Percentiles rank a stretch among this genome's conserved stretches.
phyloP scores from a whole-genome alignment of 2,113 vertebrate genomes.

The Hippolais icterina region DNA sequence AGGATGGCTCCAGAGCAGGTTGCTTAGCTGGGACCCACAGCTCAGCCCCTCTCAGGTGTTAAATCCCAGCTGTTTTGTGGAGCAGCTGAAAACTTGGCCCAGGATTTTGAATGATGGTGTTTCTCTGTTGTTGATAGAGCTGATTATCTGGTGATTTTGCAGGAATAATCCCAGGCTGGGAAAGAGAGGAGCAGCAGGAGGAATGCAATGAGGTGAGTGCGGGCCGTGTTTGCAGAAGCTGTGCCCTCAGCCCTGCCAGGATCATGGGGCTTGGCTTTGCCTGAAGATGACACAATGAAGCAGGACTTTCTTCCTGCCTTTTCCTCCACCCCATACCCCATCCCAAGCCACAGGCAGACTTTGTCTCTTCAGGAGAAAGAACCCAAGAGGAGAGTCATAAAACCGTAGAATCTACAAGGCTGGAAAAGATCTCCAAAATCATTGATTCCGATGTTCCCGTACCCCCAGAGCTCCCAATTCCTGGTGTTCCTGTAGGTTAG shows the following conservation, averaged over 20 bases:
- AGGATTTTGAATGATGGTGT: background rate
- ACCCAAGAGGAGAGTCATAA: background rate
- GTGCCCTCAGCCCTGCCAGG: background rate
- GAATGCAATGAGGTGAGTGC: background rate
- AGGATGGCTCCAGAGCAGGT: background rate
- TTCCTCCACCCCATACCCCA: background rate
- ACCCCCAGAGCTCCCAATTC: fast-evolving
- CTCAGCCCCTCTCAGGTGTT: background rate
- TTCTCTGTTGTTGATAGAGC: background rate
- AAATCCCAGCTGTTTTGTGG: background rate
- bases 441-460: fast-evolving
- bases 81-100: background rate
- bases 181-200: background rate
- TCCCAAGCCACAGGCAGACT: background rate
- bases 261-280: background rate
- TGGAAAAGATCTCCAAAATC: background rate
- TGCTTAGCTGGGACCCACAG: background rate
- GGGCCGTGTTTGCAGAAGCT: background rate
- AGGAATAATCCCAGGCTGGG: background rate
- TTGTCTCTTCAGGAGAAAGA: background rate
- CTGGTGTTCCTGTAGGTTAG: background rate
- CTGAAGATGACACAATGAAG: fast-evolving
- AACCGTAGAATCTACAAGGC: fast-evolving
- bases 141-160: background rate
- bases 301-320: background rate